Conservation (phyloP, 2,888 invertebrate genomes). For the Amiota minor region DNA sequence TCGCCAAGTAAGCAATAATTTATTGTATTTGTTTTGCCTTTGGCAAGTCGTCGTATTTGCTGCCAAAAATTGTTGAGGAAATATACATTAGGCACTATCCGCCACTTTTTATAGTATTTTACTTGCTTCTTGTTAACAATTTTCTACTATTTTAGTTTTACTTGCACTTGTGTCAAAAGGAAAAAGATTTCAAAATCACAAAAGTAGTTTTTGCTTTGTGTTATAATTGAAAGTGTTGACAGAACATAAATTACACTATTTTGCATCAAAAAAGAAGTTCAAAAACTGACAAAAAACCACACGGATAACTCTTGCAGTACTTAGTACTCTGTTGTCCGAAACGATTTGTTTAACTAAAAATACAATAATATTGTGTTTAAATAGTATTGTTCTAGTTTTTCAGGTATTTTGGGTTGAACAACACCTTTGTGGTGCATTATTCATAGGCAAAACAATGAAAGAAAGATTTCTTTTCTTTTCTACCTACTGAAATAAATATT, state of each 20-base stretch:
- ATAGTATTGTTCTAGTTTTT: too few species aligned
- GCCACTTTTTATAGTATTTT: too few species aligned
- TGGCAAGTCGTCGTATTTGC: neutral
- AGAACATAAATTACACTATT: neutral
- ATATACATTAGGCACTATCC: neutral
- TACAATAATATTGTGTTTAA: too few species aligned
- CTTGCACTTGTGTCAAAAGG: conserved; percentile 1
- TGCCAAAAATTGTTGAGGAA: conserved; percentile 23
- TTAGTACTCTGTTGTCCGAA: too few species aligned
- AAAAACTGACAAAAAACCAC: too few species aligned
- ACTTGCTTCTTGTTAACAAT: neutral
- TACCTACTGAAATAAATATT: too few species aligned
- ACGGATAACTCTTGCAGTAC: too few species aligned
- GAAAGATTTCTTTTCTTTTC: neutral
- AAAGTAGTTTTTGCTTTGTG: conserved; percentile 4
- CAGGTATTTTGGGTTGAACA: neutral
- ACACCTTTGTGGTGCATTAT: neutral
- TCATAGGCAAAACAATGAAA: neutral
- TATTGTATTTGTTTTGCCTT: neutral
- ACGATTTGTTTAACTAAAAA: too few species aligned
- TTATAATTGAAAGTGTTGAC: conserved; percentile 27
- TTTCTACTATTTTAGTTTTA: neutral
- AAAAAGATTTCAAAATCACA: conserved; percentile 2
- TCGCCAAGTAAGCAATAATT: too few species aligned
- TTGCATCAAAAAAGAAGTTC: neutral